phyloP scores from a whole-genome alignment of 2,888 invertebrate species.

The Coelopa pilipes region DNA sequence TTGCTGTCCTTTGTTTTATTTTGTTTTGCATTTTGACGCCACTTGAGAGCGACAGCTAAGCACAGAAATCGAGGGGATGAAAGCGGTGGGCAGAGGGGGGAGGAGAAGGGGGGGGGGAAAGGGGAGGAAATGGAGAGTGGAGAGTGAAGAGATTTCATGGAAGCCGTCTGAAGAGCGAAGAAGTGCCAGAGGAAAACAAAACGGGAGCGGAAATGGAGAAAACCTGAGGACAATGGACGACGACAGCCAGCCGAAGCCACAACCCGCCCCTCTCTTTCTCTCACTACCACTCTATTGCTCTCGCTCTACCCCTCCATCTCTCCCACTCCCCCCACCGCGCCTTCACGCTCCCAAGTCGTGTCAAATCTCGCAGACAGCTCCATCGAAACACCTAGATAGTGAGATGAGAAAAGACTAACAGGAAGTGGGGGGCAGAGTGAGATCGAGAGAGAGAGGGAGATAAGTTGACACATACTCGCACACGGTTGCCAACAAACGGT shows the following conservation, averaged over 20 bases:
- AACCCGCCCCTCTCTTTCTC: background rate
- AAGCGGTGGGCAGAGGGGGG: no score
- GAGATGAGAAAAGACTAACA: background rate
- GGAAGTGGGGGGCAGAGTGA: background rate
- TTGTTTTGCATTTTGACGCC: constrained; percentile 5
- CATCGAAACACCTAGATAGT: background rate
- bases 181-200: background rate
- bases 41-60: background rate
- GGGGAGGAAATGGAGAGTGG: no score
- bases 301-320: no score
- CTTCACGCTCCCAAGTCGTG: no score
- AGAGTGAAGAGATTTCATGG: no score
- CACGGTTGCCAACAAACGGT: constrained; percentile 4
- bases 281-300: no score
- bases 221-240: background rate
- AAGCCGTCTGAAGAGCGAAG: no score
- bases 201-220: background rate
- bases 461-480: background rate
- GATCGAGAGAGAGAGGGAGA: background rate
- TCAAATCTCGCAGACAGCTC: background rate
- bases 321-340: no score
- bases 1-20: background rate
- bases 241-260: background rate
- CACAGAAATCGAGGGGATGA: no score
- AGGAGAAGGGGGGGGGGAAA: no score